These are phyloP conservation scores for Petrolisthes manimaculis DNA, from an alignment of 2,888 invertebrate species.

Conservation along the genomic window DNA sequence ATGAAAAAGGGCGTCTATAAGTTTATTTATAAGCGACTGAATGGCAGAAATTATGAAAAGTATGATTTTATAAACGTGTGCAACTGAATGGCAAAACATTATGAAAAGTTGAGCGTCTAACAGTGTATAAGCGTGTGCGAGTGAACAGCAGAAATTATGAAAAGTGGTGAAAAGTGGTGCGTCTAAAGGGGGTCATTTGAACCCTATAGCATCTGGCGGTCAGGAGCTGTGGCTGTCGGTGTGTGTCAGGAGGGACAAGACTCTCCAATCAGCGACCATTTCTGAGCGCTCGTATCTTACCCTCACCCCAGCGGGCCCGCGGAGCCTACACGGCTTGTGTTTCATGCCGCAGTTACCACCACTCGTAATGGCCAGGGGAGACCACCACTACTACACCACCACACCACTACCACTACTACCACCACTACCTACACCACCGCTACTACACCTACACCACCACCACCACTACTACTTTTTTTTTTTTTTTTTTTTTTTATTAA, in stretches of 20 bases:
- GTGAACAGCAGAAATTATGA: background rate
- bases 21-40: background rate
- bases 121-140: background rate
- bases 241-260: constrained; percentile 43
- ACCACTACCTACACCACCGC: background rate
- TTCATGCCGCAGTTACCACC: constrained; percentile 39
- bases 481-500: no score
- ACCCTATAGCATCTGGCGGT: constrained; percentile 28
- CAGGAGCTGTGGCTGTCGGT: constrained; percentile 36
- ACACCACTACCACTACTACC: background rate
- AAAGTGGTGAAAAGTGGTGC: constrained; percentile 9
- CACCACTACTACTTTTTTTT: background rate
- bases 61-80: no score
- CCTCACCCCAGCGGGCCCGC: constrained; percentile 28
- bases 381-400: background rate
- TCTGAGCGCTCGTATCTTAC: constrained; percentile 37
- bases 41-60: background rate
- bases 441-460: background rate
- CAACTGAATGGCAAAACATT: background rate
- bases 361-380: constrained; percentile 35
- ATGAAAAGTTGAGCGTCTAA: background rate
- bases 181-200: constrained; percentile 31
- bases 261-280: constrained; percentile 48
- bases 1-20: background rate
- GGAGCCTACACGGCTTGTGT: constrained; percentile 48